phyloP scores from a whole-genome alignment of 2,113 vertebrate species.

The Pseudorhombus dupliciocellatus region DNA sequence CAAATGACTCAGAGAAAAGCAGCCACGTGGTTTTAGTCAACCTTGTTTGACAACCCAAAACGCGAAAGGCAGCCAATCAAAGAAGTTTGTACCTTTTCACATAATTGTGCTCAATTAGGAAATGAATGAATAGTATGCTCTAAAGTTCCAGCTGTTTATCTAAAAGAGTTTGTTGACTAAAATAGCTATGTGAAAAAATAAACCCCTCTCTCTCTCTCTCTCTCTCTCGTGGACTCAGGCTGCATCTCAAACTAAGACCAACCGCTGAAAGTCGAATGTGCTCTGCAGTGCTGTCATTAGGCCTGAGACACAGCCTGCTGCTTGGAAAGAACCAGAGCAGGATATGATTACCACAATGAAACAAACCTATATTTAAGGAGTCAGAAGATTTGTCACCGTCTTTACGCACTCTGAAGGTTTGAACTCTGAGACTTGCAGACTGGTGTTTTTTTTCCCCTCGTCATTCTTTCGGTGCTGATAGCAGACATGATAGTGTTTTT shows the following conservation, averaged over 20 bases:
- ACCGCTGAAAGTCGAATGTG: conserved; percentile 11
- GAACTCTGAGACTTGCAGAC: conserved; percentile 13
- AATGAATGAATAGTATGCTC: neutral
- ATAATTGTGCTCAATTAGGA: neutral
- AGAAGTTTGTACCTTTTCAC: neutral
- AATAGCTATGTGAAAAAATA: neutral
- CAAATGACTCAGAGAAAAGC: neutral
- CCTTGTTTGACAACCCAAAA: neutral
- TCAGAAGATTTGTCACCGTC: conserved; percentile 42
- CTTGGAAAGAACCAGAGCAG: conserved; percentile 36
- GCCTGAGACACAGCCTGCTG: conserved; percentile 18
- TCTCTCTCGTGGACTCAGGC: conserved; percentile 6
- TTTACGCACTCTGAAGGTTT: conserved; percentile 39
- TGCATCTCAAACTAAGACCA: neutral
- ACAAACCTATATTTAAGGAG: conserved; percentile 60
- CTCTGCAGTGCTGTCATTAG: conserved; percentile 34
- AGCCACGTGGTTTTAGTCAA: neutral
- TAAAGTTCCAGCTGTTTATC: neutral
- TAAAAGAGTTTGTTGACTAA: neutral
- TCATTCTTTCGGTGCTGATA: neutral
- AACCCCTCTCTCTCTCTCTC: neutral
- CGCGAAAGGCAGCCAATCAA: neutral
- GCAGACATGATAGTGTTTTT: neutral
- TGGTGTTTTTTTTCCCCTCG: neutral
- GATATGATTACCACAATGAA: conserved; percentile 56